Percentiles rank a stretch among this genome's conserved stretches.
phyloP scores from a whole-genome alignment of 2,113 vertebrate genomes.

The Nymphicus hollandicus region DNA sequence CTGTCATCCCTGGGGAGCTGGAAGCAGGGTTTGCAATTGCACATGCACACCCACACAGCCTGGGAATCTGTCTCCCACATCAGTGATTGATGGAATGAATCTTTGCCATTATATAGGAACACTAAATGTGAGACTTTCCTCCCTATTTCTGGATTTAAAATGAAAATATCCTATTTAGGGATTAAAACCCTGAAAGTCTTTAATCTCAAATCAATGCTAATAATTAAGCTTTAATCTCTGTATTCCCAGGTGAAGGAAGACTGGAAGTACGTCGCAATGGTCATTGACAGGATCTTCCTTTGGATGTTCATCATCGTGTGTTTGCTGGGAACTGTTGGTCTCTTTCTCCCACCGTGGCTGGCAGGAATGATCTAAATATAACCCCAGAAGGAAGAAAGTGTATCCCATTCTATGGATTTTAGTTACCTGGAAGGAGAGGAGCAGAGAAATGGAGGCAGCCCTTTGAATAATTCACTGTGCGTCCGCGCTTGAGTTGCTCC shows the following conservation, averaged over 20 bases:
- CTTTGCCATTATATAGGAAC: background rate
- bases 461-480: background rate
- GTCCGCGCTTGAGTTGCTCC: background rate
- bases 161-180: background rate
- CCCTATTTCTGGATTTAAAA: background rate
- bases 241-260: conserved; percentile 90
- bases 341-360: conserved; percentile 96
- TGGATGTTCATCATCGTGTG: conserved; percentile 98
- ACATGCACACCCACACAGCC: background rate
- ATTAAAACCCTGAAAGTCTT: background rate
- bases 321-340: conserved; percentile 91
- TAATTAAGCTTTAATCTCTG: background rate
- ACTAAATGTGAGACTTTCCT: background rate
- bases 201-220: background rate
- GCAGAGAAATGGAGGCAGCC: background rate
- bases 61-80: background rate
- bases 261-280: conserved; percentile 99
- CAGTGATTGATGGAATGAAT: background rate
- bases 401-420: background rate
- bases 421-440: conserved; percentile 1
- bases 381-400: background rate
- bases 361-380: conserved; percentile 92
- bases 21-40: background rate
- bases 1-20: background rate
- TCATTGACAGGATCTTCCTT: conserved; percentile 97